Evolutionary conservation across 1,140 invertebrate genomes (phyloP), one percentile per base, ranked within the genome.

Genomic region (Brachionus sp.): DNA sequence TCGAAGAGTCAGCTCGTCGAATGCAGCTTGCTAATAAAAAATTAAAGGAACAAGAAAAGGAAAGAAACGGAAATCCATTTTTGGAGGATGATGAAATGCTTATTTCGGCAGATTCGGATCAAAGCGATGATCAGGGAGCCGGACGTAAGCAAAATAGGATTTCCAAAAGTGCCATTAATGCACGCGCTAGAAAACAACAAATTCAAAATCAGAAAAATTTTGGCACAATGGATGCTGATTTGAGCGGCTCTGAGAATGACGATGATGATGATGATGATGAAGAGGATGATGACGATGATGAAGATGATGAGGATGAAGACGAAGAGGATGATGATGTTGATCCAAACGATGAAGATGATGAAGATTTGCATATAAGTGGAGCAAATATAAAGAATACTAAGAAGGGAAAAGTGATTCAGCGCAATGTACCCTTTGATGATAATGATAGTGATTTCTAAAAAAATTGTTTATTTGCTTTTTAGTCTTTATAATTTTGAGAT

Each of bases 1-100:
- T 92, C 84, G 91, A 93, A 87, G 91, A 92, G 85, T 88, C 85
- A 16, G 50, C 64, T 53, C 13, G 33, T 10, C 13, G 39, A 78
- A 80, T 80, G 77, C 77, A 80, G n/a, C 25, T 80, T 12, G 77
- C 77, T 29, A 80, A 42, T 25, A 80, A 80, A 44, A 80, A 80
- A 80, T 42, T 80, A 29, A 80, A 80, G 35, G 77, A 80, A 25
- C 77, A 80, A 66, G 77, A 80, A 62, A 80, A 80, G 39, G 50
- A 57, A 66, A 35, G 77, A 57, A 80, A 80, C 23, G 77, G 77
- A 44, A 80, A 80, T 80, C 77, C 77, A 3, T 80, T 80, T 37
- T 37, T 80, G 77, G 77, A 80, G 5, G 77, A 80, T 80, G 77
- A 80, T 66, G 77, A 80, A 39, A 57, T 82, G 37, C 23, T 82